Evolutionary conservation across 2,888 invertebrate genomes (phyloP), one percentile per base, ranked within the genome.

Genomic region (Leucania comma): DNA sequence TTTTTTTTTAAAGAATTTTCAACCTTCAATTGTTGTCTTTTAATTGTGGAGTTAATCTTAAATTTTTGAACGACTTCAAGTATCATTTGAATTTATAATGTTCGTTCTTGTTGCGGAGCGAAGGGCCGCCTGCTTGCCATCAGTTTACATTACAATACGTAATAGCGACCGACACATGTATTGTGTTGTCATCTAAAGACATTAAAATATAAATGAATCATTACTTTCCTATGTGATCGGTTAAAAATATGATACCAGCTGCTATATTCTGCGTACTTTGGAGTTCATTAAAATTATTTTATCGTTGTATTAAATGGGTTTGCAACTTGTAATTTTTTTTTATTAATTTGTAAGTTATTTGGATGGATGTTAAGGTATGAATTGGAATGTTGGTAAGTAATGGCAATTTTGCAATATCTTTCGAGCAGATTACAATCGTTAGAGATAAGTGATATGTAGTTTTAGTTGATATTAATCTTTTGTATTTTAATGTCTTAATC

Each of bases 21-120:
- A 85, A 85, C 85, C 84, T 89, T 87, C 86, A 88, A 87, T 89
- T 90, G 86, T 87, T 50, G 50, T 60, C 57, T 81, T 82, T 84
- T 87, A 88, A 88, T 89, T 89, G 84, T 79, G 61, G 61, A 81
- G 72, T 64, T 89, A 88, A 88, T 89, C 88, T 88, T 68, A 84
- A 80, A 80, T 80, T 86, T 87, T 88, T 77, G 78, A 81, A 85
- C 83, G 68, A 58, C 29, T 74, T 77, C 46, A 24, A 38, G 54
- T 57, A 10, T 58, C 48, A 85, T 88, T 88, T 75, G 75, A 84
- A 88, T 85, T 85, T 85, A 48, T 81, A 87, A 86, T 86, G 62
- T 64, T 51, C 9, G 57, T 78, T 75, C 68, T 80, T 75, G 67
- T 51, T 51, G n/a, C n/a, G 22, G 9, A 8, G 8, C 10, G 26